Evolutionary conservation across 2,797 vertebrate genomes (phyloP), one percentile per base, ranked within the genome.

Genomic region (Ptychadena robeensis): DNA sequence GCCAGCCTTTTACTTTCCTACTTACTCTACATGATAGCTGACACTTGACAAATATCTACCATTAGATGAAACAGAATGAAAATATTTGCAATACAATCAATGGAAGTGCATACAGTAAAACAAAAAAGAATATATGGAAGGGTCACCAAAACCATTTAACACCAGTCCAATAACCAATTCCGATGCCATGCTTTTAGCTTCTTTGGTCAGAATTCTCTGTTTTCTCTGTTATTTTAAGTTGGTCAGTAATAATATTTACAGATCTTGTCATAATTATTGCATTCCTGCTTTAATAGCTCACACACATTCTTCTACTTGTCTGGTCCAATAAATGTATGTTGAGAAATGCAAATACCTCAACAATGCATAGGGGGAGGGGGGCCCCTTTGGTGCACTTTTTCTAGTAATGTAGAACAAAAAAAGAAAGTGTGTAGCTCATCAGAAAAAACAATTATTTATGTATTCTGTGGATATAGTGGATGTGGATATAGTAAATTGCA

Each of bases 81-180:
- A 88, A 90, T 90, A 91, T 91, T 91, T 90, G 84, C 72, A 82
- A 65, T 87, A 82, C 89, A 91, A 89, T 92, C 89, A 92, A 87
- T 86, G 34, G 87, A 88, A 53, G 18, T 30, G 57, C 85, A 86
- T 82, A 89, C 77, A 87, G 37, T 35, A 73, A 37, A 27, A 37
- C 14, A 22, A 34, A 63, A 48, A 63, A 38, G 32, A 37, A 74
- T 63, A 37, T 37, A 18, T 38, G 40, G 37, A 73, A 53, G 14
- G 37, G 59, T 44, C 59, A 25, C 40, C 31, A 11, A 66, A 72
- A 40, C 34, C 73, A 79, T 74, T 74, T 59, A 61, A 12, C 10
- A 9, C 59, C 25, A 28, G 38, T 40, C 6, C 5, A 5, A 5
- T 40, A 40, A 6, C 5, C 5, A 28, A 25, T 2, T 27, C n/a